A percentile compares a stretch with the other conserved stretches of the same genome.
phyloP scores from a whole-genome alignment of 2,888 invertebrate genomes.

The Phengaris alcon region DNA sequence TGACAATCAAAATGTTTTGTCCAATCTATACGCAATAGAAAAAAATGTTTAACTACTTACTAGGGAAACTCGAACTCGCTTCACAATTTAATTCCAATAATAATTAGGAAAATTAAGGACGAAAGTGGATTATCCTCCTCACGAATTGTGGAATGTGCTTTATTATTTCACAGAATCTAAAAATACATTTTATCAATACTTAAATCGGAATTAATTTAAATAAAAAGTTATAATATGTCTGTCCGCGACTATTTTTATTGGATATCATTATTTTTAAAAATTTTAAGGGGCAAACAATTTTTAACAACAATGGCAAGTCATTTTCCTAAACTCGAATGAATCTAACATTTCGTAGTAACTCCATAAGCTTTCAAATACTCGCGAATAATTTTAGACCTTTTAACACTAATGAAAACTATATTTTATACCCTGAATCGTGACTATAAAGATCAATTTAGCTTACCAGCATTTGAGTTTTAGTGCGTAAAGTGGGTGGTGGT shows the following conservation, averaged over 20 bases:
- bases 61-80: constrained; percentile 4
- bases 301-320: neutral
- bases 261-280: too few species aligned
- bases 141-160: too few species aligned
- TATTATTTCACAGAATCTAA: too few species aligned
- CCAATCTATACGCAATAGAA: neutral
- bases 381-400: constrained; percentile 13
- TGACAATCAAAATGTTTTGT: constrained; percentile 22
- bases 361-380: constrained; percentile 19
- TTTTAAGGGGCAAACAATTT: neutral
- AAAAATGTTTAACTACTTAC: neutral
- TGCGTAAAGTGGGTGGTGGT: constrained; percentile 63
- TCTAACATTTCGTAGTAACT: neutral
- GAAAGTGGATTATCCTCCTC: too few species aligned
- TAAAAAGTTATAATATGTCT: too few species aligned
- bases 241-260: too few species aligned
- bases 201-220: too few species aligned
- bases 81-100: neutral
- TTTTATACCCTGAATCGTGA: neutral
- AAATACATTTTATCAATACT: too few species aligned
- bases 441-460: neutral
- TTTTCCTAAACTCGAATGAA: neutral
- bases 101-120: too few species aligned
- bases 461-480: constrained; percentile 34
- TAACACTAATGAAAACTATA: constrained; percentile 18